Percentiles rank a stretch among this genome's conserved stretches.
phyloP scores from a whole-genome alignment of 2,888 invertebrate species.

The Ennomos fuscantarius region DNA sequence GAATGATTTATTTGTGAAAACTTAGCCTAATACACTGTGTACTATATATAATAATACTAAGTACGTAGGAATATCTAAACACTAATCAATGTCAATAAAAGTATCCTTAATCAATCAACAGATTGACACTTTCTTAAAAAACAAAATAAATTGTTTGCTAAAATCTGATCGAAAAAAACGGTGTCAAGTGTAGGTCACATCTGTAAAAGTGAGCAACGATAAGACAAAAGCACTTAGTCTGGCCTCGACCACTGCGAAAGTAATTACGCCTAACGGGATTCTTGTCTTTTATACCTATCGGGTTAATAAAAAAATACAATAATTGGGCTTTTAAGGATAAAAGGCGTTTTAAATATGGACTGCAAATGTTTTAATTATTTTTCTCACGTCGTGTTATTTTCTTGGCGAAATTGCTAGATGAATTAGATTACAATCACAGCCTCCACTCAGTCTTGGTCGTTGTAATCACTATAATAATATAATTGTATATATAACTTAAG shows the following conservation, averaged over 20 bases:
- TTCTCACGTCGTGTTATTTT: too few relatives aligned
- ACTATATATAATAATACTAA: too few relatives aligned
- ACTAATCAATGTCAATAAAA: background rate
- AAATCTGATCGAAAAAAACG: slow-evolving; percentile 17
- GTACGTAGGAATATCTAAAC: too few relatives aligned
- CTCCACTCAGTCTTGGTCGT: too few relatives aligned
- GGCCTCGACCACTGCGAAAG: slow-evolving; percentile 45
- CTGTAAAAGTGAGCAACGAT: slow-evolving; percentile 44
- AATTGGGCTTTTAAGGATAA: background rate
- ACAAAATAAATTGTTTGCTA: slow-evolving; percentile 19
- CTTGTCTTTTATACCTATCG: slow-evolving; percentile 22
- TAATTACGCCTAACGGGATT: slow-evolving; percentile 43
- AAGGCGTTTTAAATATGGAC: too few relatives aligned
- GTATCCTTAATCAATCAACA: slow-evolving; percentile 6
- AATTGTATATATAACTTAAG: too few relatives aligned
- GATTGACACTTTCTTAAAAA: slow-evolving; percentile 8
- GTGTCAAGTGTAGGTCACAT: slow-evolving; percentile 44
- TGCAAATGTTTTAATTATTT: too few relatives aligned
- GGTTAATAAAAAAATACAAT: slow-evolving; percentile 1
- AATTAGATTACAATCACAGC: too few relatives aligned
- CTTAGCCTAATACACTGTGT: too few relatives aligned
- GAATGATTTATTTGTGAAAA: too few relatives aligned
- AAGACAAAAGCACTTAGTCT: slow-evolving; percentile 39
- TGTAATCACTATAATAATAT: too few relatives aligned
- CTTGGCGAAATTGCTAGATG: too few relatives aligned